Base-by-base conservation (phyloP, 2,888 invertebrate genomes). In the Blastobasis lacticolella region DNA sequence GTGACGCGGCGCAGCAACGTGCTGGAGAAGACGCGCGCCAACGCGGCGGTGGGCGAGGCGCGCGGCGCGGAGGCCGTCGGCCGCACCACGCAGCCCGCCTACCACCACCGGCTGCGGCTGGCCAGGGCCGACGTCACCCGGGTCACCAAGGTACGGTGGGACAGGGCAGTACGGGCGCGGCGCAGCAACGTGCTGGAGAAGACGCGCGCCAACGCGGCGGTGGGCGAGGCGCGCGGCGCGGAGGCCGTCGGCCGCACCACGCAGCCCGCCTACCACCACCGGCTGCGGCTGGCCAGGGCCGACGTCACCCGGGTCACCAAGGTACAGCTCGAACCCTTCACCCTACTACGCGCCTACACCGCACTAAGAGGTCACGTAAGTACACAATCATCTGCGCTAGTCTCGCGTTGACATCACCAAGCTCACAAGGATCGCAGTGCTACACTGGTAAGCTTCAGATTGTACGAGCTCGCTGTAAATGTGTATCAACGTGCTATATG, bases 1-100 rank as follows among this genome's bases (percentile, higher is more conserved):
- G 84, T 89, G 54, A 81, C 78, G 10, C 73, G 86, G 0, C 74
- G 89, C 1, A 86, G 83, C 57, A 83, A 77, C 0, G 87, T 80
- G 4, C 69, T 81, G 64, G 83, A 81, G 43, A 84, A 81, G 66
- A 68, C 63, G 2, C 67, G 88, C 2, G 85, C 87, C 0, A 64
- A 73, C 4, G 84, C 82, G 0, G 88, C 87, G 2, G 72, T 81
- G 38, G 84, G 80, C 67, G 78, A 76, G 62, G 63, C 79, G 0
- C 79, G 82, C 56, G 81, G 80, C 7, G 8, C 42, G 9, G n/a
- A 52, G 10, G n/a, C 62, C 0, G 49, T 56, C 2, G 59, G 62
- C 1, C 61, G 67, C 4, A 79, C 78, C 40, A 79, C 87, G 49
- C 84, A 85, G 68, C 67, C 78, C 5, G 55, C 62, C 0, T 84